phyloP scores from a whole-genome alignment of 2,888 invertebrate species.

The Lamproptera curius region DNA sequence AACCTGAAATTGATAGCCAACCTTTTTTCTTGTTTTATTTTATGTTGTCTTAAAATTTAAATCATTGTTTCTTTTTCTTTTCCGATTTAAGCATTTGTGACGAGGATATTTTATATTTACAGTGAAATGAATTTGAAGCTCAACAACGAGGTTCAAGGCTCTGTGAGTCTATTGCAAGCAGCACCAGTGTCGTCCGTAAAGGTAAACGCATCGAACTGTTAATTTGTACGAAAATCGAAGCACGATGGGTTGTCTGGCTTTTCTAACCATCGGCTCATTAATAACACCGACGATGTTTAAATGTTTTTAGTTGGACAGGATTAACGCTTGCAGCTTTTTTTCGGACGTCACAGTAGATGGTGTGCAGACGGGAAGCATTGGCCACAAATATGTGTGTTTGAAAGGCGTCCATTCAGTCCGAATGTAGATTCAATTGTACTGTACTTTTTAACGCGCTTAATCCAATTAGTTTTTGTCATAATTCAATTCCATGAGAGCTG shows the following conservation, averaged over 20 bases:
- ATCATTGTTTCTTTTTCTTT: too few species aligned
- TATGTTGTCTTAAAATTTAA: too few species aligned
- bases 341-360: not conserved
- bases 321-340: conserved; percentile 1
- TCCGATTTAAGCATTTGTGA: too few species aligned
- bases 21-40: too few species aligned
- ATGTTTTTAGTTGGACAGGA: not conserved
- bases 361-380: not conserved
- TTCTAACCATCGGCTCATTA: conserved; percentile 18
- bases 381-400: not conserved
- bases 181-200: conserved; percentile 52
- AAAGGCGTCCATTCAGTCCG: not conserved
- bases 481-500: not conserved
- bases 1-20: too few species aligned
- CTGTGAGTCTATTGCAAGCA: conserved; percentile 41
- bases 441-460: not conserved
- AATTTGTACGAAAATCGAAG: conserved; percentile 1
- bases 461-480: not conserved
- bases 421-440: not conserved
- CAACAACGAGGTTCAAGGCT: conserved; percentile 58
- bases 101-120: conserved; percentile 31
- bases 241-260: conserved; percentile 2
- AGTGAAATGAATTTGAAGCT: conserved; percentile 63
- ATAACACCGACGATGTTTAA: conserved; percentile 3
- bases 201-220: conserved; percentile 37